Conservation (phyloP, 2,113 vertebrate species). For the Callopanchax toddi region DNA sequence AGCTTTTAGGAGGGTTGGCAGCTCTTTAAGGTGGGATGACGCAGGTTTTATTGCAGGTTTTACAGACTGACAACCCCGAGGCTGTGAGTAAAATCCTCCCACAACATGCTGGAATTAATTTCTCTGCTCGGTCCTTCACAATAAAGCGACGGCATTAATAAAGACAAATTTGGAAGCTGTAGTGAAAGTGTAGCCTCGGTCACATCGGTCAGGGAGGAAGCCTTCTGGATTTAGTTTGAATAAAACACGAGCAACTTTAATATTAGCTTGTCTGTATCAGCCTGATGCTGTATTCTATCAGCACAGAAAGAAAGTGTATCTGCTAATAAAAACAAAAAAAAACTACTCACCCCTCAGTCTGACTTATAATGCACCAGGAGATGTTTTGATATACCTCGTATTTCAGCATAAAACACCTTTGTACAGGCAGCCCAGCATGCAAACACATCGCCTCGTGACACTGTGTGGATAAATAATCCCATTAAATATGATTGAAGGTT, state of each 20-base stretch:
- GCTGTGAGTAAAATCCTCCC: slow-evolving; percentile 59
- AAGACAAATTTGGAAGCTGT: slow-evolving; percentile 33
- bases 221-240: slow-evolving; percentile 19
- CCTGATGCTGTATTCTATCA: slow-evolving; percentile 29
- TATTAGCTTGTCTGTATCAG: slow-evolving; percentile 15
- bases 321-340: not conserved
- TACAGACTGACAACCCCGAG: slow-evolving; percentile 57
- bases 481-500: slow-evolving; percentile 74
- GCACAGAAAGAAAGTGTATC: slow-evolving; percentile 37
- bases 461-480: slow-evolving; percentile 71
- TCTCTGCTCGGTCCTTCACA: slow-evolving; percentile 35
- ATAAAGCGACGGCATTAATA: slow-evolving; percentile 42
- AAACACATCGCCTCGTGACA: slow-evolving; percentile 55
- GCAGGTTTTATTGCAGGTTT: slow-evolving; percentile 52
- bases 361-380: slow-evolving; percentile 48
- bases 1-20: slow-evolving; percentile 50
- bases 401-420: slow-evolving; percentile 52
- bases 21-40: slow-evolving; percentile 52
- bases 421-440: slow-evolving; percentile 38
- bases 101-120: slow-evolving; percentile 36
- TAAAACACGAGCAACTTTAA: slow-evolving; percentile 44
- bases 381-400: slow-evolving; percentile 51
- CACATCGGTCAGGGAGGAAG: slow-evolving; percentile 23
- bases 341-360: slow-evolving; percentile 43
- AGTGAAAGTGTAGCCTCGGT: slow-evolving; percentile 9